Percentiles rank a stretch among this genome's conserved stretches.
These are phyloP conservation scores for Galagoides demidoff DNA, from an alignment of 2,797 vertebrate species.

Conservation along the genomic window DNA sequence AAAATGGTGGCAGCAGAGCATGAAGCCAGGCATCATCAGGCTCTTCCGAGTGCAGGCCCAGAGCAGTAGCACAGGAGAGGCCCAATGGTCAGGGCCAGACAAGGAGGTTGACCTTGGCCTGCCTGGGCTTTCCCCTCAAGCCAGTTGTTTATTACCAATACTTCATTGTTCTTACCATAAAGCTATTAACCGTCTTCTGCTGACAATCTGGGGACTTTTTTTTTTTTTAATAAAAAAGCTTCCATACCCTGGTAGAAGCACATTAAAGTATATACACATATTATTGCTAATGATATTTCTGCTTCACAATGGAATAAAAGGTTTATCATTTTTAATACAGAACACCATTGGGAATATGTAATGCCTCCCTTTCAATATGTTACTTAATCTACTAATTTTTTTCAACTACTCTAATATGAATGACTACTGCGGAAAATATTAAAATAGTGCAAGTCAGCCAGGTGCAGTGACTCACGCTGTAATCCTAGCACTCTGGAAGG, in stretches of 20 bases:
- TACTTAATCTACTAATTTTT: slow-evolving; percentile 1
- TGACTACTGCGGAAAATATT: background rate
- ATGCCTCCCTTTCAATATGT: background rate
- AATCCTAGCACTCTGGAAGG: no score
- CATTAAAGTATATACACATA: background rate
- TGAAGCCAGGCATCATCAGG: background rate
- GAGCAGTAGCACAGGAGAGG: background rate
- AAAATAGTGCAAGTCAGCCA: background rate
- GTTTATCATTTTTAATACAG: background rate
- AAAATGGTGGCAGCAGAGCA: background rate
- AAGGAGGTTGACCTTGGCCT: background rate
- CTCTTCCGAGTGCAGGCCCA: background rate
- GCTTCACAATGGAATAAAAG: background rate
- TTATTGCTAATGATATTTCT: background rate
- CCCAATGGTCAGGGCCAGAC: background rate
- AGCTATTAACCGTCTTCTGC: background rate
- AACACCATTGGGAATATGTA: background rate
- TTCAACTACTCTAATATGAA: background rate
- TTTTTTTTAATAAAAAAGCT: slow-evolving; percentile 5
- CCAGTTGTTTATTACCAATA: background rate
- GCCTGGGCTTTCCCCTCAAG: background rate
- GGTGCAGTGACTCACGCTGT: no score
- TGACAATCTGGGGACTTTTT: background rate
- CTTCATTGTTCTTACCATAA: background rate
- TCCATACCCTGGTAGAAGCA: background rate